These are phyloP conservation scores for Nestor notabilis DNA, from an alignment of 2,113 vertebrate genomes.

Conservation along the genomic window DNA sequence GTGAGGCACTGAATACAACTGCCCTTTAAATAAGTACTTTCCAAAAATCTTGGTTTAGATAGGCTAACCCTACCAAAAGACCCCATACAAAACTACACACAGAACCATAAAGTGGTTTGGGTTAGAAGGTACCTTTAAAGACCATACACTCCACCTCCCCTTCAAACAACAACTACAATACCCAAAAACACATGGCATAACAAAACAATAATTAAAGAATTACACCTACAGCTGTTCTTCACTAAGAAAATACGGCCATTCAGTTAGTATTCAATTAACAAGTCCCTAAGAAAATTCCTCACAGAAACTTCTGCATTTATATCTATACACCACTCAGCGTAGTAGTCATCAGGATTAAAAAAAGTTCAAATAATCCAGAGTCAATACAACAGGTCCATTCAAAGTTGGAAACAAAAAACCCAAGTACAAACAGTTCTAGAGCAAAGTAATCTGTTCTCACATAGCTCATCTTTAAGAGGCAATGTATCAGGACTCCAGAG, in stretches of 20 bases:
- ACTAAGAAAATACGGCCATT: not conserved
- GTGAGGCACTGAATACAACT: not conserved
- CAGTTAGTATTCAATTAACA: not conserved
- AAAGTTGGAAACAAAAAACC: not conserved
- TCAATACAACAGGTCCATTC: not conserved
- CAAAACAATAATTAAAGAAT: not conserved
- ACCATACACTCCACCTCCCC: not conserved
- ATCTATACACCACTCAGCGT: not conserved
- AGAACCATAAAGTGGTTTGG: not conserved
- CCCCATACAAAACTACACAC: accelerated
- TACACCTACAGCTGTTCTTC: not conserved
- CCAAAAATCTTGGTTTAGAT: not conserved
- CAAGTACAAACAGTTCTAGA: not conserved
- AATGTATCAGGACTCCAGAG: accelerated
- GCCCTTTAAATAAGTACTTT: not conserved
- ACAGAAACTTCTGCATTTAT: not conserved
- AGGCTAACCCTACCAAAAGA: not conserved
- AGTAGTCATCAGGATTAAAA: not conserved
- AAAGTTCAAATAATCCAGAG: not conserved
- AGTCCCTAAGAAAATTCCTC: not conserved
- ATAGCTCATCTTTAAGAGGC: not conserved
- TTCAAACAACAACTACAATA: not conserved
- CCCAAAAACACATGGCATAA: accelerated
- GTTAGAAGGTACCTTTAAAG: not conserved
- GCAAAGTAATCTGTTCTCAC: not conserved